These are phyloP conservation scores for Heliornis fulica DNA, from an alignment of 2,113 vertebrate species.

Conservation along the genomic window DNA sequence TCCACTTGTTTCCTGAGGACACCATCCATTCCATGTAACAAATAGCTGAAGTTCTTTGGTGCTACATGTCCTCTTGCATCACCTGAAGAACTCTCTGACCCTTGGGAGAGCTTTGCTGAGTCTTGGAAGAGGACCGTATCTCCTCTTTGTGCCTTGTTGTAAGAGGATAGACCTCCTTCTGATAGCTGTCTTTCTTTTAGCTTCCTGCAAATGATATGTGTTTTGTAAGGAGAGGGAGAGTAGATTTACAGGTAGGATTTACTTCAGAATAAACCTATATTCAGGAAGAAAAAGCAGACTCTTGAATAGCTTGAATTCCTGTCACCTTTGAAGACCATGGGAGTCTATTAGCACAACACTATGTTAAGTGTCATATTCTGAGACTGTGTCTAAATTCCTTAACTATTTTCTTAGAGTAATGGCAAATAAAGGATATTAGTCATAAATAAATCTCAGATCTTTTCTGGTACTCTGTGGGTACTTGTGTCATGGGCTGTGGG, in stretches of 20 bases:
- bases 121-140: background rate
- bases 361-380: background rate
- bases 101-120: background rate
- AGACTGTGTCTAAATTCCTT: background rate
- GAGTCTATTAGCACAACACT: background rate
- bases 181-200: background rate
- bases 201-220: background rate
- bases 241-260: background rate
- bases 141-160: background rate
- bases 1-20: background rate
- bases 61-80: background rate
- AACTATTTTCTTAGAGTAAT: background rate
- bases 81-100: background rate
- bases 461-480: background rate
- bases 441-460: background rate
- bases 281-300: background rate
- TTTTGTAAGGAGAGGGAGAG: background rate
- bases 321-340: background rate
- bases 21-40: background rate
- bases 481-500: background rate
- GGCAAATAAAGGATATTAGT: background rate
- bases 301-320: background rate
- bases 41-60: background rate
- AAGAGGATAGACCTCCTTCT: background rate
- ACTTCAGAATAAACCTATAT: background rate